Evolutionary conservation across 2,888 invertebrate species (phyloP).

Genomic region (Limulus polyphemus): DNA sequence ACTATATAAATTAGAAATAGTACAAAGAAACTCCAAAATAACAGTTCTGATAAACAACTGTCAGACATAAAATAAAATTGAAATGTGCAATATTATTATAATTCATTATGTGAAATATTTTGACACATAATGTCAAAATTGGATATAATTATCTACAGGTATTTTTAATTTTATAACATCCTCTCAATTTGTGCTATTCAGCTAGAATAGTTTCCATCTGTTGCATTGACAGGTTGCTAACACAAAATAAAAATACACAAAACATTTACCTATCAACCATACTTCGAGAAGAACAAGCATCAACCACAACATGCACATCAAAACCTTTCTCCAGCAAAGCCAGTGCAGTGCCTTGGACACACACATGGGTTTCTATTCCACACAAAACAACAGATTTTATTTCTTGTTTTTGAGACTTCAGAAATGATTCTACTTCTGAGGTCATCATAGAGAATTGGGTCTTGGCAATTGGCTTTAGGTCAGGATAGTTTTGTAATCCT

Average conservation of each 20-base stretch:
- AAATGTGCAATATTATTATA: too few relatives aligned
- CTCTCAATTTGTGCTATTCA: too few relatives aligned
- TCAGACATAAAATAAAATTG: too few relatives aligned
- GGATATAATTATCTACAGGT: too few relatives aligned
- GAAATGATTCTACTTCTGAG: slow-evolving; percentile 37
- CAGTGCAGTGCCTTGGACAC: slow-evolving; percentile 46
- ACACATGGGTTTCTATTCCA: slow-evolving; percentile 47
- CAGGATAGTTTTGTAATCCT: slow-evolving; percentile 36
- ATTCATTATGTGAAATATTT: too few relatives aligned
- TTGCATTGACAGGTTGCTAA: background rate
- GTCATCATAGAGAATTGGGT: slow-evolving; percentile 46
- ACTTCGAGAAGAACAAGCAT: slow-evolving; percentile 44
- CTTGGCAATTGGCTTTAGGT: slow-evolving; percentile 38
- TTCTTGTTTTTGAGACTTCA: slow-evolving; percentile 32
- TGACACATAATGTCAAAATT: too few relatives aligned
- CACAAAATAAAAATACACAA: background rate
- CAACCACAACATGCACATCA: slow-evolving; percentile 46
- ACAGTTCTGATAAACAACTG: too few relatives aligned
- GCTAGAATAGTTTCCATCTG: slow-evolving; percentile 1
- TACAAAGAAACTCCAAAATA: too few relatives aligned
- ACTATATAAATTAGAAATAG: too few relatives aligned
- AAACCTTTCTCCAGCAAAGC: slow-evolving; percentile 41
- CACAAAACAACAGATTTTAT: slow-evolving; percentile 34
- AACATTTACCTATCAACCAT: slow-evolving; percentile 37
- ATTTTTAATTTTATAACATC: too few relatives aligned